These are phyloP conservation scores for Agrotis clavis DNA, from an alignment of 2,888 invertebrate genomes.

Conservation along the genomic window DNA sequence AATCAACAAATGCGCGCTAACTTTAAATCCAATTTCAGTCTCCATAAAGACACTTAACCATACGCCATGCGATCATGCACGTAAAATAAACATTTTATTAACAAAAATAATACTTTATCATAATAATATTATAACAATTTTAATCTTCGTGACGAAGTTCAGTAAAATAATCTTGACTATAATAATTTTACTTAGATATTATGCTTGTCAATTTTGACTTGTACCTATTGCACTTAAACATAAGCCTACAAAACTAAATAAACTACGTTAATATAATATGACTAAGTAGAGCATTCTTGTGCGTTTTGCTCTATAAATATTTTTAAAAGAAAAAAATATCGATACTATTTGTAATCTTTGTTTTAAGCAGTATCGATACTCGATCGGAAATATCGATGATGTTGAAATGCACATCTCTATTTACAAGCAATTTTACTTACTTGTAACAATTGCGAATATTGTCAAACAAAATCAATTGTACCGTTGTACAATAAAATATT, in stretches of 20 bases:
- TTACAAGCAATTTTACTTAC: constrained; percentile 19
- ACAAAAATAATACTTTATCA: constrained; percentile 67
- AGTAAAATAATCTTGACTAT: constrained; percentile 52
- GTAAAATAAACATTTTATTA: constrained; percentile 58
- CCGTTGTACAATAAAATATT: constrained; percentile 26
- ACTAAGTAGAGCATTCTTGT: constrained; percentile 81
- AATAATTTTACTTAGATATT: constrained; percentile 61
- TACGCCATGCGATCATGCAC: constrained; percentile 66
- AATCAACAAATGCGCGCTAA: constrained; percentile 56
- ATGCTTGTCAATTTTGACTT: constrained; percentile 81
- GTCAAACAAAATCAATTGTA: constrained; percentile 29
- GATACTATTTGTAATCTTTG: constrained; percentile 63
- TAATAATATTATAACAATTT: constrained; percentile 60
- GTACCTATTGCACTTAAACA: constrained; percentile 84
- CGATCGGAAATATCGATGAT: constrained; percentile 53
- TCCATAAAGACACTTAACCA: constrained; percentile 64
- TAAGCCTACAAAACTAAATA: constrained; percentile 67
- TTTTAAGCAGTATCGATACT: constrained; percentile 57
- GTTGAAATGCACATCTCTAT: constrained; percentile 34
- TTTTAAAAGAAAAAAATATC: constrained; percentile 42
- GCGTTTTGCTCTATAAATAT: constrained; percentile 78
- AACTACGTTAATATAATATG: constrained; percentile 75
- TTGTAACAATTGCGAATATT: constrained; percentile 34
- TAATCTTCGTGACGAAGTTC: constrained; percentile 42
- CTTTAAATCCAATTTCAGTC: constrained; percentile 69